phyloP scores from a whole-genome alignment of 2,113 vertebrate species.

The Hucho hucho region DNA sequence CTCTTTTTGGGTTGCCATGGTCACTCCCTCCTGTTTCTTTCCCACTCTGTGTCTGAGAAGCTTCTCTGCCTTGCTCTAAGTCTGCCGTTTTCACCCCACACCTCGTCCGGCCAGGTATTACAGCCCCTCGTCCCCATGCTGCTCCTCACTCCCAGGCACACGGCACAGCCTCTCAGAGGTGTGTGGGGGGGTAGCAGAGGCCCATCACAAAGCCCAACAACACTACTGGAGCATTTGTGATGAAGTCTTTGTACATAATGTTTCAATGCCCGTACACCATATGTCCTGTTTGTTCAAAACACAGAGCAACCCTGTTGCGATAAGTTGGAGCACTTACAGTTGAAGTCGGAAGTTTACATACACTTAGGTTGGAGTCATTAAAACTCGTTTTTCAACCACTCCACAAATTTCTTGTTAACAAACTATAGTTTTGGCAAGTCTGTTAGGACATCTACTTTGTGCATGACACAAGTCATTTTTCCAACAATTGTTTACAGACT shows the following conservation, averaged over 20 bases:
- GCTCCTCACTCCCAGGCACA: background rate
- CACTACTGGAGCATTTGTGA: background rate
- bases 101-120: slow-evolving; percentile 72
- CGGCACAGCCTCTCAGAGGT: background rate
- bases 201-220: background rate
- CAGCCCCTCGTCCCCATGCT: slow-evolving; percentile 5
- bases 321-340: background rate
- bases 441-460: too few relatives aligned
- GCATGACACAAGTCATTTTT: too few relatives aligned
- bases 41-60: slow-evolving; percentile 71
- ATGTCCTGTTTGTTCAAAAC: background rate
- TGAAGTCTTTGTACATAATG: background rate
- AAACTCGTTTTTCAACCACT: too few relatives aligned
- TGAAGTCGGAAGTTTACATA: too few relatives aligned
- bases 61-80: slow-evolving; percentile 79
- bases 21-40: slow-evolving; percentile 59
- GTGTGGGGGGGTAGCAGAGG: background rate
- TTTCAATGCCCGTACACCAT: background rate
- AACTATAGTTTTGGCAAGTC: too few relatives aligned
- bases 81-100: slow-evolving; percentile 76
- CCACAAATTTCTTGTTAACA: too few relatives aligned
- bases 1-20: slow-evolving; percentile 33
- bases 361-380: too few relatives aligned
- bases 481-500: too few relatives aligned
- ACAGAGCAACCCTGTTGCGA: background rate